phyloP scores from a whole-genome alignment of 2,888 invertebrate species.

The Apamea sordens region DNA sequence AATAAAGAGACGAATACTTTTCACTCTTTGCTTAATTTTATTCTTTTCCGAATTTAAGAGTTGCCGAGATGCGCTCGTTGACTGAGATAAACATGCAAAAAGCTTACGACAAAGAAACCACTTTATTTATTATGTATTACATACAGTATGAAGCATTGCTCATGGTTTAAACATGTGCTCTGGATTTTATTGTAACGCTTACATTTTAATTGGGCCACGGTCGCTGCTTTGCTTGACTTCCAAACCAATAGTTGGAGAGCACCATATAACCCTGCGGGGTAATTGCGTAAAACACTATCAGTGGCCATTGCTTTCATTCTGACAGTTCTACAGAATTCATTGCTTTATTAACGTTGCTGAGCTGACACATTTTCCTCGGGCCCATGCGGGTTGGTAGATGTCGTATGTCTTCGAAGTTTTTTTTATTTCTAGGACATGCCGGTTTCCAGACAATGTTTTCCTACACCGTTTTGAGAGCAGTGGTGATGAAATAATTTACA shows the following conservation, averaged over 20 bases:
- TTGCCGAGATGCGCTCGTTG: background rate
- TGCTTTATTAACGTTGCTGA: too few relatives aligned
- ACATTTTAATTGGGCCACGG: background rate
- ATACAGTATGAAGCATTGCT: slow-evolving; percentile 20
- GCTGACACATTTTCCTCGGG: too few relatives aligned
- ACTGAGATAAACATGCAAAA: slow-evolving; percentile 7
- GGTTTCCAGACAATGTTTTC: too few relatives aligned
- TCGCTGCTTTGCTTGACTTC: background rate
- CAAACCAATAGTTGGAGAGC: background rate
- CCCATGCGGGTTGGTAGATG: too few relatives aligned
- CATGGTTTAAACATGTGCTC: slow-evolving; percentile 17
- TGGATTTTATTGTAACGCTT: slow-evolving; percentile 17
- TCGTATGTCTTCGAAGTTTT: too few relatives aligned
- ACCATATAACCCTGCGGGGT: background rate
- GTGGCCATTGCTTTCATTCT: too few relatives aligned
- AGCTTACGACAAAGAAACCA: slow-evolving; percentile 8
- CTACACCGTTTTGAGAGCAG: too few relatives aligned
- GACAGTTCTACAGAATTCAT: too few relatives aligned
- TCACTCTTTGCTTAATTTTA: background rate
- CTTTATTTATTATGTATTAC: slow-evolving; percentile 21
- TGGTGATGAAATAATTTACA: too few relatives aligned
- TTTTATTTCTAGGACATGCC: too few relatives aligned
- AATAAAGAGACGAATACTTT: background rate
- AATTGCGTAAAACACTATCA: too few relatives aligned
- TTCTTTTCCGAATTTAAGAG: background rate